Evolutionary conservation across 2,113 vertebrate species (phyloP), one percentile per base, ranked within the genome.

Genomic region (Cariama cristata): DNA sequence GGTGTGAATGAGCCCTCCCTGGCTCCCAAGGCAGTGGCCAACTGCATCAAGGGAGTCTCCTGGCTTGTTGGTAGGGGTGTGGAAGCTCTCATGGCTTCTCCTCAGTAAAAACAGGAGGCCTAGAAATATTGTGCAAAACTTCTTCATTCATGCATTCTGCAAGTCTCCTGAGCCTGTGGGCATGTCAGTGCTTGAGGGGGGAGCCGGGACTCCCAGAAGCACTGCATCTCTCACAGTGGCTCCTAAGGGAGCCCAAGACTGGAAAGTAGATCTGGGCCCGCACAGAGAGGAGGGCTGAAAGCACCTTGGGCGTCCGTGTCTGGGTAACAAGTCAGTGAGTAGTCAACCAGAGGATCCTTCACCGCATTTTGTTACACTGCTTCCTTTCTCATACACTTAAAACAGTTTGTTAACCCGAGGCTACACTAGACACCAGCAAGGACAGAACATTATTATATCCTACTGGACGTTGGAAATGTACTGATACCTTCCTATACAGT

Each of bases 351-450:
- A 8, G 11, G 8, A 62, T 66, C 42, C 26, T 88, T 38, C 9
- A 3, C 16, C 0, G 0, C 5, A 1, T 52, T 80, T 80, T 22
- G 11, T 87, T 79, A 32, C 3, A 0, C 81, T 76, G 24, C 35
- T 58, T 86, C 44, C 32, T 79, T 69, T 66, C 60, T 63, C 44
- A 52, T 33, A 59, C 6, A 3, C 38, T 50, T n/a, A 20, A 66
- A 91, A 44, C 5, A 14, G 22, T 24, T 11, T 69, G 53, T 23
- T 85, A 91, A 75, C n/a, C 32, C 0, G 3, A 63, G 76, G 63
- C 68, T 89, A 20, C 79, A 4, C 33, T 19, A 58, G 38, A 59
- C 28, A 67, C 12, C 44, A 40, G 27, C 19, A 86, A 67, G 40
- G 60, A 67, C 38, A 56, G 72, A 76, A n/a, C 6, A 21, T 83